Percentiles rank a stretch among this genome's conserved stretches.
These are phyloP conservation scores for Pissodes strobi DNA, from an alignment of 1,140 invertebrate genomes.

Conservation along the genomic window DNA sequence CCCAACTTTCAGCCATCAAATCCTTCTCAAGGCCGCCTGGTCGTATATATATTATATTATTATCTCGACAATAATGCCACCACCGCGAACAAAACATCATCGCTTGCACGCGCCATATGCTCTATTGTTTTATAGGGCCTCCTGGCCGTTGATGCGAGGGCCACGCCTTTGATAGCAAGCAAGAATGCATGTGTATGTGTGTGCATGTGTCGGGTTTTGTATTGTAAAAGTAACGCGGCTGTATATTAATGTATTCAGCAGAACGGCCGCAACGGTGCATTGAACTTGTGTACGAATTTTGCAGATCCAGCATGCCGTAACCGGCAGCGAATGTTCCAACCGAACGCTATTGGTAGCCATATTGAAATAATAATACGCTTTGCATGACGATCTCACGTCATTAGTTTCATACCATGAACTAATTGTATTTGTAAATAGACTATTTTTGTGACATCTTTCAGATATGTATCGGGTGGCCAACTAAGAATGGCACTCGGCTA, in stretches of 20 bases:
- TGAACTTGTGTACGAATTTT: conserved; percentile 19
- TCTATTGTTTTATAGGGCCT: conserved; percentile 5
- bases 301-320: conserved; percentile 14
- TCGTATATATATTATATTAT: no score
- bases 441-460: no score
- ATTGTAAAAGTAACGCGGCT: conserved; percentile 4
- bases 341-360: background rate
- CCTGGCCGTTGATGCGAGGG: background rate
- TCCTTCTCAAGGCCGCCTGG: no score
- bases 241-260: conserved; percentile 17
- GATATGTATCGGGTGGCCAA: no score
- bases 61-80: background rate
- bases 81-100: background rate
- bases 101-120: conserved; percentile 7
- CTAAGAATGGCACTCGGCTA: no score
- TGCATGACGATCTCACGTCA: no score
- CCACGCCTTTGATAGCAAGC: background rate
- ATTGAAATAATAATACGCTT: no score
- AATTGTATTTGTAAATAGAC: no score
- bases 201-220: conserved; percentile 8
- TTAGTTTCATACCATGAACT: no score
- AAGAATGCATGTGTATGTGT: conserved; percentile 5
- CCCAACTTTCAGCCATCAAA: no score
- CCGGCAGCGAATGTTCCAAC: background rate
- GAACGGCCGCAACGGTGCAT: conserved; percentile 20